A percentile compares a stretch with the other conserved stretches of the same genome.
Conservation (phyloP, 2,888 invertebrate species). For the Andrena haemorrhoa region DNA sequence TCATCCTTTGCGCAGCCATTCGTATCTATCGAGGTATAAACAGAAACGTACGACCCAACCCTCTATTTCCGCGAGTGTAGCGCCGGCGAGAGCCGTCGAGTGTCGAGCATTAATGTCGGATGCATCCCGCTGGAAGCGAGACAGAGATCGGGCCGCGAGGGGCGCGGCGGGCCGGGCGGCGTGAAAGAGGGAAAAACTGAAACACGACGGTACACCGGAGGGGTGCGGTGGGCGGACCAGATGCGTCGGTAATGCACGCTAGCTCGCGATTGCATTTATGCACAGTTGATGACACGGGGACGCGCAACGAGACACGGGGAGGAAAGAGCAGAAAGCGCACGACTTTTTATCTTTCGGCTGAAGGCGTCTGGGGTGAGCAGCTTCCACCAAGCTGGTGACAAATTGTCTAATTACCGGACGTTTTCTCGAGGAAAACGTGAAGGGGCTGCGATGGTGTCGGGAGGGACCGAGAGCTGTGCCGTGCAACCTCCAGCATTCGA, state of each 20-base stretch:
- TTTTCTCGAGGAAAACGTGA: constrained; percentile 59
- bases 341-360: constrained; percentile 39
- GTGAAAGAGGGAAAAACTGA: constrained; percentile 3
- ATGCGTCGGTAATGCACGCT: constrained; percentile 50
- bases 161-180: not conserved
- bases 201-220: constrained; percentile 9
- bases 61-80: constrained; percentile 58
- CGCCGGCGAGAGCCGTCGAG: constrained; percentile 50
- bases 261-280: constrained; percentile 52
- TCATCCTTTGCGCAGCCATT: constrained; percentile 69
- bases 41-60: constrained; percentile 62
- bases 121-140: constrained; percentile 43
- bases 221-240: constrained; percentile 34
- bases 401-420: constrained; percentile 67
- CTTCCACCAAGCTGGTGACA: constrained; percentile 50
- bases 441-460: not conserved
- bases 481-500: no score
- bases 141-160: not conserved
- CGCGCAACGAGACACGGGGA: not conserved
- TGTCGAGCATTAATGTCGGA: constrained; percentile 67
- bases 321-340: not conserved
- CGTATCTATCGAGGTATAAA: constrained; percentile 71
- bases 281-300: constrained; percentile 35
- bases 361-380: constrained; percentile 21
- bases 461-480: not conserved